phyloP scores from a whole-genome alignment of 2,113 vertebrate genomes.

The Patagioenas fasciata region DNA sequence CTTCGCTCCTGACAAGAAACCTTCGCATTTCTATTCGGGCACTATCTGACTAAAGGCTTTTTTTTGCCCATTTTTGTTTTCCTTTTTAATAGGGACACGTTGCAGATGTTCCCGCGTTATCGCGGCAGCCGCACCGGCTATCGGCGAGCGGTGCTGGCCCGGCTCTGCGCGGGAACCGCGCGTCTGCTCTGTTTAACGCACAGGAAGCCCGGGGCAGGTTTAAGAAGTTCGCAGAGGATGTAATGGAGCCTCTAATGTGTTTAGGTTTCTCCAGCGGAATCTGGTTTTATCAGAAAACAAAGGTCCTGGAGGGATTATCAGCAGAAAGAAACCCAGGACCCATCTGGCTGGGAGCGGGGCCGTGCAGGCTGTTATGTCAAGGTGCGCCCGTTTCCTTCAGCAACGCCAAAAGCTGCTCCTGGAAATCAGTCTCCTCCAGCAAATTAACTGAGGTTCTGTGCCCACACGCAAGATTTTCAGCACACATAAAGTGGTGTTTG shows the following conservation, averaged over 20 bases:
- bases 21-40: fast-evolving
- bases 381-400: not conserved
- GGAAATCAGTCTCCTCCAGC: not conserved
- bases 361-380: not conserved
- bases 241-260: slow-evolving; percentile 69
- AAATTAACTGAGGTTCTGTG: not conserved
- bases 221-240: slow-evolving; percentile 42
- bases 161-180: not conserved
- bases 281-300: slow-evolving; percentile 71
- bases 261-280: slow-evolving; percentile 80
- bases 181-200: slow-evolving; percentile 78
- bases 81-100: slow-evolving; percentile 18
- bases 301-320: slow-evolving; percentile 75
- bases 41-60: not conserved
- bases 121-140: slow-evolving; percentile 54
- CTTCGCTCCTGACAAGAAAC: not conserved
- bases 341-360: slow-evolving; percentile 39
- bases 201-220: slow-evolving; percentile 56
- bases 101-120: slow-evolving; percentile 80
- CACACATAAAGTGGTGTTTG: not conserved
- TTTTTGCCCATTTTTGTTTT: not conserved
- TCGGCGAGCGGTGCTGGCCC: no score
- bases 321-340: slow-evolving; percentile 70
- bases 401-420: not conserved
- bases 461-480: not conserved